Conservation (phyloP, 2,797 vertebrate genomes). For the Chaunax sp. region DNA sequence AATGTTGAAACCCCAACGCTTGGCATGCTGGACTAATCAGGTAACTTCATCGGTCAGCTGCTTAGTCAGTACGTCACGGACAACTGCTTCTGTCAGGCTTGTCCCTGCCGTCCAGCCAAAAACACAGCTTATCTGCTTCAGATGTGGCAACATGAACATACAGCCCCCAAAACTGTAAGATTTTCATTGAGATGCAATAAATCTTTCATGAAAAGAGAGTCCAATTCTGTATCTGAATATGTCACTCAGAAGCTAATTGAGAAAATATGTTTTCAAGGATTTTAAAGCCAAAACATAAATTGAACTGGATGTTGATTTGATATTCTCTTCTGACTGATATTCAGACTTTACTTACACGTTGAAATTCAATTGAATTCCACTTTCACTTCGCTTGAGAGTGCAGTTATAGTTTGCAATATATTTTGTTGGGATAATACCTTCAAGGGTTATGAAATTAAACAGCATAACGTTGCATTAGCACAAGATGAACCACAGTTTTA, state of each 20-base stretch:
- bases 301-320: not conserved
- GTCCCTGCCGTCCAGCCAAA: too few relatives aligned
- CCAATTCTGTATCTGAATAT: not conserved
- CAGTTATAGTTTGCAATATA: conserved; percentile 23
- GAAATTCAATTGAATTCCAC: conserved; percentile 23
- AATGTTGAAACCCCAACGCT: too few relatives aligned
- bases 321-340: not conserved
- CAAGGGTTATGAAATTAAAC: conserved; percentile 40
- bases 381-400: conserved; percentile 10
- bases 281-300: conserved; percentile 6
- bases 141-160: not conserved
- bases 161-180: too few relatives aligned
- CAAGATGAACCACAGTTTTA: conserved; percentile 24
- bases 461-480: conserved; percentile 13
- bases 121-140: not conserved
- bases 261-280: not conserved
- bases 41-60: too few relatives aligned
- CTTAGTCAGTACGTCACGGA: too few relatives aligned
- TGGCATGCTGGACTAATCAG: too few relatives aligned
- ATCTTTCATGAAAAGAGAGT: too few relatives aligned
- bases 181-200: too few relatives aligned
- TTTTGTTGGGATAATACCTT: conserved; percentile 32
- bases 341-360: conserved; percentile 23
- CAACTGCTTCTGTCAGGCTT: too few relatives aligned
- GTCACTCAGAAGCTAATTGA: not conserved